These are phyloP conservation scores for Herminia tarsipennalis DNA, from an alignment of 2,888 invertebrate species.

Conservation along the genomic window DNA sequence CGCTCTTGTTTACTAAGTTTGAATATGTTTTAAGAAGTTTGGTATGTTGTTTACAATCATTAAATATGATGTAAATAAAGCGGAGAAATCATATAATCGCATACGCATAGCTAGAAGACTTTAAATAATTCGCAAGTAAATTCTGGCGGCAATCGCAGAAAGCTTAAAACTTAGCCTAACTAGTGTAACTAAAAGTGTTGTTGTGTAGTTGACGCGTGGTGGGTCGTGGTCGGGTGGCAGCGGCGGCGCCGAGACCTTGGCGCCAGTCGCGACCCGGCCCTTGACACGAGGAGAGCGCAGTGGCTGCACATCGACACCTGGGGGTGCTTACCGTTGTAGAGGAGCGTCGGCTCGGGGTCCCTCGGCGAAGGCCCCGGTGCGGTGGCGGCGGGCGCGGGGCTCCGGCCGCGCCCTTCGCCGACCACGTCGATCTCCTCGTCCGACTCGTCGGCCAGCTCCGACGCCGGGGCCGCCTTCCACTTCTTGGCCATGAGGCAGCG, in stretches of 20 bases:
- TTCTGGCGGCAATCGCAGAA: conserved; percentile 58
- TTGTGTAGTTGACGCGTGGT: conserved; percentile 21
- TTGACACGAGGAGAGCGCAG: conserved; percentile 80
- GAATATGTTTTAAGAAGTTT: too few relatives aligned
- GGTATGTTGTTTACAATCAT: not conserved
- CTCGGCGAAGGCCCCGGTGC: conserved; percentile 90
- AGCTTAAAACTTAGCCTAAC: conserved; percentile 40
- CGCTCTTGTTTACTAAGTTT: too few relatives aligned
- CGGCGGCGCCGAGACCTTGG: conserved; percentile 27
- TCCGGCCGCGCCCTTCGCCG: conserved; percentile 89
- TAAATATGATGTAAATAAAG: conserved; percentile 3
- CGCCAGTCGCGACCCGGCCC: conserved; percentile 28
- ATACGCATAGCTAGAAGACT: conserved; percentile 54
- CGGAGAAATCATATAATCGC: conserved; percentile 51
- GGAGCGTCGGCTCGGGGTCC: conserved; percentile 89
- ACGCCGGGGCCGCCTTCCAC: conserved; percentile 91
- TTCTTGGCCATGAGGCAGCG: conserved; percentile 98
- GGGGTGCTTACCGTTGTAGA: conserved; percentile 89
- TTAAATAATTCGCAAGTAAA: conserved; percentile 63
- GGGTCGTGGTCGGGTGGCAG: conserved; percentile 28
- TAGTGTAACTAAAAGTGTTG: conserved; percentile 7
- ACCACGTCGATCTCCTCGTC: conserved; percentile 95
- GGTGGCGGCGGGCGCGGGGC: conserved; percentile 83
- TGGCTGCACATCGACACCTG: conserved; percentile 71
- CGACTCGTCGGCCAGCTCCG: conserved; percentile 87